These are phyloP conservation scores for Amblyornis subalaris DNA, from an alignment of 2,113 vertebrate species.

Conservation along the genomic window DNA sequence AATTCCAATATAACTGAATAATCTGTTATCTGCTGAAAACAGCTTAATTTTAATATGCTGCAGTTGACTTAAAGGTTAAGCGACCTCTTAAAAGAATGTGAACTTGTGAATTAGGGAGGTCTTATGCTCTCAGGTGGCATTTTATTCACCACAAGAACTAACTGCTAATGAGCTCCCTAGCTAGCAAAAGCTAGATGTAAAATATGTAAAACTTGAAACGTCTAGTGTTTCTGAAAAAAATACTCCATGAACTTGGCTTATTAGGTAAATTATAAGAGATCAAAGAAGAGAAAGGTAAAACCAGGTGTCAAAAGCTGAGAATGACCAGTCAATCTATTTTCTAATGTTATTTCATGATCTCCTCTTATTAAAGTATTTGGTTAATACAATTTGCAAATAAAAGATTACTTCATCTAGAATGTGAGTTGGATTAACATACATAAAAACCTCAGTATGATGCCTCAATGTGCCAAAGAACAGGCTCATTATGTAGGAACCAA, in stretches of 20 bases:
- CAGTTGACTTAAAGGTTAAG: slow-evolving; percentile 66
- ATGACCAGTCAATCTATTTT: slow-evolving; percentile 45
- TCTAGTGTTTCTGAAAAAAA: slow-evolving; percentile 13
- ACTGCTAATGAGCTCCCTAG: slow-evolving; percentile 65
- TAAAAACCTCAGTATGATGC: background rate
- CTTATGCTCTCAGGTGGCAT: slow-evolving; percentile 49
- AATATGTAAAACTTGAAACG: slow-evolving; percentile 58
- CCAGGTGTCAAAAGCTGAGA: slow-evolving; percentile 41
- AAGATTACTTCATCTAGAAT: slow-evolving; percentile 10
- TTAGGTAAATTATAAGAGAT: slow-evolving; percentile 42
- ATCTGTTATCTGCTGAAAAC: slow-evolving; percentile 51
- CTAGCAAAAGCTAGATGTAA: slow-evolving; percentile 47
- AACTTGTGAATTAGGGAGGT: slow-evolving; percentile 60
- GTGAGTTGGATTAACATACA: background rate
- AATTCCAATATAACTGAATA: slow-evolving; percentile 35
- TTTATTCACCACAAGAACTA: slow-evolving; percentile 64
- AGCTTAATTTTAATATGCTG: slow-evolving; percentile 58
- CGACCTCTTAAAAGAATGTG: slow-evolving; percentile 66
- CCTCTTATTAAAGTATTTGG: slow-evolving; percentile 13
- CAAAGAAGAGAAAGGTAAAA: slow-evolving; percentile 45
- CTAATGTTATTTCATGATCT: slow-evolving; percentile 14
- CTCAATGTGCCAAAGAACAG: background rate
- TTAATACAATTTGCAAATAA: slow-evolving; percentile 34
- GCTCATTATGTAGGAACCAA: background rate
- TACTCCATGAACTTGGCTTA: background rate